Evolutionary conservation across 2,797 vertebrate species (phyloP).

Genomic region (Pyrocephalus nanus): DNA sequence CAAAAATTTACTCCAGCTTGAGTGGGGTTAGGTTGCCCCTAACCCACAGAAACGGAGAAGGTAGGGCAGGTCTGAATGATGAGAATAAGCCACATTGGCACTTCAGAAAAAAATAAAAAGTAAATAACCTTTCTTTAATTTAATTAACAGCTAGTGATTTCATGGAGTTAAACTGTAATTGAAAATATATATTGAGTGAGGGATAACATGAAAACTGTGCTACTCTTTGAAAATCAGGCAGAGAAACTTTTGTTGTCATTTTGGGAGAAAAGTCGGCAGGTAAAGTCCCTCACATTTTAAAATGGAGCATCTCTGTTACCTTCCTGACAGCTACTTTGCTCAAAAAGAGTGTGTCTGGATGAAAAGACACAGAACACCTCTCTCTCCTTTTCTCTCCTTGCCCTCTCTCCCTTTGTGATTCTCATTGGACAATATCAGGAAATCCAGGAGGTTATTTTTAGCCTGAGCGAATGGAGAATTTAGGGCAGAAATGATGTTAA

Average conservation of each 20-base stretch:
- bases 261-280: not conserved
- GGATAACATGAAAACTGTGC: not conserved
- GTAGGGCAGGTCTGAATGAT: not conserved
- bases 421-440: not conserved
- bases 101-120: not conserved
- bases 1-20: not conserved
- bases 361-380: not conserved
- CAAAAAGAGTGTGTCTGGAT: not conserved
- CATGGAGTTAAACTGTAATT: not conserved
- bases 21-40: not conserved
- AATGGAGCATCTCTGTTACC: not conserved
- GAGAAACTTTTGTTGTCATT: not conserved
- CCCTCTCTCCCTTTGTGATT: not conserved
- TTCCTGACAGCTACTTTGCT: not conserved
- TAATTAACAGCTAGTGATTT: not conserved
- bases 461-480: constrained; percentile 26
- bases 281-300: not conserved
- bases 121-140: not conserved
- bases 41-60: not conserved
- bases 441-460: constrained; percentile 14
- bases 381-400: not conserved
- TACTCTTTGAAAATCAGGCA: not conserved
- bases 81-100: not conserved
- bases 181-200: not conserved
- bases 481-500: constrained; percentile 30